Conservation (phyloP, 1,140 invertebrate species). For the Galleria mellonella region DNA sequence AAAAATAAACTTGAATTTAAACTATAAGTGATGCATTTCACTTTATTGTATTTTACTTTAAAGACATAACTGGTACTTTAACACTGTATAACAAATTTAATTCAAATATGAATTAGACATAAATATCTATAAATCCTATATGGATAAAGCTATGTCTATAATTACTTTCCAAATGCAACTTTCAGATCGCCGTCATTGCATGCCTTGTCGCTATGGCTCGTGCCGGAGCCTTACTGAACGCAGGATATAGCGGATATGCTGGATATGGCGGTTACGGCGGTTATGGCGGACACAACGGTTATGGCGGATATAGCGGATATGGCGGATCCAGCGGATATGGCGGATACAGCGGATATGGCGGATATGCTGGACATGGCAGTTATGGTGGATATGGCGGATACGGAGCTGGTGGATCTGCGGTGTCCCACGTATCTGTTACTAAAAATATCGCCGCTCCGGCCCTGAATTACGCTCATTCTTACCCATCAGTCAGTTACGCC, state of each 20-base stretch:
- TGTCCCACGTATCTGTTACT: slow-evolving; percentile 6
- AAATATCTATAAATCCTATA: no score
- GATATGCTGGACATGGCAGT: slow-evolving; percentile 1
- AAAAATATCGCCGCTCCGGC: slow-evolving; percentile 5
- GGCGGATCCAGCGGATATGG: slow-evolving; percentile 6
- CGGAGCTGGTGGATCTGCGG: slow-evolving; percentile 4
- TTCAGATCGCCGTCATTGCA: slow-evolving; percentile 1
- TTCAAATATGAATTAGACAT: no score
- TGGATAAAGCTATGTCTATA: no score
- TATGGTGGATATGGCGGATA: slow-evolving; percentile 8
- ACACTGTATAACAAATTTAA: no score
- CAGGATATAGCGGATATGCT: background rate
- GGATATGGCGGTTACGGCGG: slow-evolving; percentile 1
- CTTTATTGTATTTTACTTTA: no score
- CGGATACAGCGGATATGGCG: slow-evolving; percentile 1
- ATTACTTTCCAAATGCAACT: no score
- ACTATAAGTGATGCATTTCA: no score
- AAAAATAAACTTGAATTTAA: no score
- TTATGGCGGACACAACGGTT: slow-evolving; percentile 5
- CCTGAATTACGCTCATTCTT: background rate
- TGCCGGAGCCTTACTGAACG: slow-evolving; percentile 1
- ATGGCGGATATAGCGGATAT: slow-evolving; percentile 5
- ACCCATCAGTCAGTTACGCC: slow-evolving; percentile 1
- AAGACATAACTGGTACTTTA: no score
- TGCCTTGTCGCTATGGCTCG: slow-evolving; percentile 2